Percentiles rank a stretch among this genome's conserved stretches.
Evolutionary conservation across 1,140 invertebrate genomes (phyloP).

Genomic region (Lethrus apterus): DNA sequence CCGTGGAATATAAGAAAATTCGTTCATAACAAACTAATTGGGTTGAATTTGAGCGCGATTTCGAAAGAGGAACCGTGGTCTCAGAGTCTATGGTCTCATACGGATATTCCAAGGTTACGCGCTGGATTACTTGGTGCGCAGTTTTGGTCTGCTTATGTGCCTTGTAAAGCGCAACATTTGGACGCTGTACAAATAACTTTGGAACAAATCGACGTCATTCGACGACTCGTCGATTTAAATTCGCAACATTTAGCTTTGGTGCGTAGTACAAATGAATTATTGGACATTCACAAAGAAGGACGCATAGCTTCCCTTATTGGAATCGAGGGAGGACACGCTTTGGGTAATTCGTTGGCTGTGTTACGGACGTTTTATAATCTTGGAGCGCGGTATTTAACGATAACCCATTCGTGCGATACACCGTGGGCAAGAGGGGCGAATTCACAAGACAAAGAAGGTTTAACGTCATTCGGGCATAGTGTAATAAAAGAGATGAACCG

Average conservation of each 20-base stretch:
- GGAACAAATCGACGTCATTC: slow-evolving; percentile 85
- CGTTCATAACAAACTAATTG: slow-evolving; percentile 71
- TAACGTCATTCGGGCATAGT: slow-evolving; percentile 59
- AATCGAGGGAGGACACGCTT: slow-evolving; percentile 66
- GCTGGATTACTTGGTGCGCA: slow-evolving; percentile 77
- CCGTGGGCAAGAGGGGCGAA: slow-evolving; percentile 80
- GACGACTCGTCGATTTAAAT: slow-evolving; percentile 72
- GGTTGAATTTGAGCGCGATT: slow-evolving; percentile 70
- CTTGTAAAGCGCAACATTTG: slow-evolving; percentile 71
- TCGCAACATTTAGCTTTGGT: slow-evolving; percentile 62
- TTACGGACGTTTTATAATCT: slow-evolving; percentile 62
- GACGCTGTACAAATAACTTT: slow-evolving; percentile 79
- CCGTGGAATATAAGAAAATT: slow-evolving; percentile 78
- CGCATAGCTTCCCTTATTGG: slow-evolving; percentile 67
- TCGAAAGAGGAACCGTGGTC: slow-evolving; percentile 70
- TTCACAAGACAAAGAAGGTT: slow-evolving; percentile 51
- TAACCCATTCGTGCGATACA: slow-evolving; percentile 68
- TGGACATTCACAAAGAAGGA: slow-evolving; percentile 65
- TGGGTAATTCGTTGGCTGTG: slow-evolving; percentile 60
- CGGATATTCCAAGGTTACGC: slow-evolving; percentile 71
- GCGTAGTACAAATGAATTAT: slow-evolving; percentile 62
- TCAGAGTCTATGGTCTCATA: slow-evolving; percentile 74
- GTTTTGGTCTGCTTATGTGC: slow-evolving; percentile 76
- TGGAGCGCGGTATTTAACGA: slow-evolving; percentile 63
- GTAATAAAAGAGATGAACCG: slow-evolving; percentile 83